Base-by-base conservation (phyloP, 1,140 invertebrate genomes). In the Lucilia sericata region DNA sequence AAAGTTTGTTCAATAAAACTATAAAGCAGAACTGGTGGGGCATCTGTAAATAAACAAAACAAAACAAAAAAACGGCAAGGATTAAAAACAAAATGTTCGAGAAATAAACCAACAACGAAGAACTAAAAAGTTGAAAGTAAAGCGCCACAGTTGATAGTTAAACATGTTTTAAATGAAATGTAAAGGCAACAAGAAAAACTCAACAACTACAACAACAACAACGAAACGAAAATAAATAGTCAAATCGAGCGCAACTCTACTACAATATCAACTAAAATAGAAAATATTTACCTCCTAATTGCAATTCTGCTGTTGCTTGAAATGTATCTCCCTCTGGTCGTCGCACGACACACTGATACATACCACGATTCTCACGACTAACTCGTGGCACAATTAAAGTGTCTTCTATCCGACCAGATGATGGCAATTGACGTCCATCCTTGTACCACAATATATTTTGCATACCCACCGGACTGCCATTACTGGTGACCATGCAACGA, bases 331-430 rank as follows among this genome's bases (percentile, higher is more conserved):
- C 94, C 86, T 96, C 95, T 25, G 95, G 93, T 83, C 94, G 91
- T 82, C 94, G 92, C 0, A 96, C 96, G 85, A 97, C 93, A 88
- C 96, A 97, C 88, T 96, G 96, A 91, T 97, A 97, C 95, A 97
- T 97, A 84, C 96, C 96, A 85, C 95, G 92, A 91, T 96, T 95
- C 86, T 96, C 95, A 86, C 95, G 91, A 86, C 94, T 94, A 83
- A 96, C 95, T 84, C 95, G 92, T 84, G 93, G 93, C 74, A 95
- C 92, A 51, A 93, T 92, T 34, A 96, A 87, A 55, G 94, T 93
- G 87, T 95, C 94, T 86, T 94, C 93, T 14, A 92, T 91, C 86
- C 94, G 91, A 9, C 94, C 94, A 13, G 94, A 93, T 21, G 93
- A 94, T 2, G 94, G 94, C 83, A 95, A 89, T 88, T 94, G 94